A percentile compares a stretch with the other conserved stretches of the same genome.
Conservation (phyloP, 2,888 invertebrate species). For the Mamestra brassicae region DNA sequence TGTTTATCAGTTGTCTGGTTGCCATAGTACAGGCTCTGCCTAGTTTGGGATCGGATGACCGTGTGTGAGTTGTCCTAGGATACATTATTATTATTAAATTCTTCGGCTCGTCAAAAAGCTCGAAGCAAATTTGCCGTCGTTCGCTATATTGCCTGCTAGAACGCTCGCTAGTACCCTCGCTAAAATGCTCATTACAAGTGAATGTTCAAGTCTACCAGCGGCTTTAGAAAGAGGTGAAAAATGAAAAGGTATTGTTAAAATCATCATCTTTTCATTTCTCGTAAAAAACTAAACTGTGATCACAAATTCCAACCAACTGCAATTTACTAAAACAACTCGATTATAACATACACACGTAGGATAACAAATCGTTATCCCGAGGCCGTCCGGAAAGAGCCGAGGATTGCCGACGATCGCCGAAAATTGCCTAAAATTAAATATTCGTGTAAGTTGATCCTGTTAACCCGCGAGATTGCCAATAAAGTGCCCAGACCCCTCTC, state of each 20-base stretch:
- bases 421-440: slow-evolving; percentile 87
- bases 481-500: slow-evolving; percentile 76
- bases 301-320: background rate
- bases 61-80: too few relatives aligned
- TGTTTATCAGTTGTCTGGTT: too few relatives aligned
- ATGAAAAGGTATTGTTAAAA: background rate
- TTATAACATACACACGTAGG: slow-evolving; percentile 58
- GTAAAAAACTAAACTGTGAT: background rate
- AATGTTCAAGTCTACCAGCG: too few relatives aligned
- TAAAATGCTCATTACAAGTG: too few relatives aligned
- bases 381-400: slow-evolving; percentile 73
- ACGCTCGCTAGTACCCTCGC: too few relatives aligned
- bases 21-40: too few relatives aligned
- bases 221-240: background rate
- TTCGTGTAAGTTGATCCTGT: slow-evolving; percentile 87
- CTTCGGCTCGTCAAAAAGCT: too few relatives aligned
- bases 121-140: too few relatives aligned
- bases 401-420: slow-evolving; percentile 80
- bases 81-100: too few relatives aligned
- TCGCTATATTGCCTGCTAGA: too few relatives aligned
- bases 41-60: too few relatives aligned
- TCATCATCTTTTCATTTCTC: background rate
- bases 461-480: slow-evolving; percentile 89
- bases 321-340: slow-evolving; percentile 49
- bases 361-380: slow-evolving; percentile 71